A percentile compares a stretch with the other conserved stretches of the same genome.
phyloP scores from a whole-genome alignment of 2,797 vertebrate species.

The Acanthornis magna region DNA sequence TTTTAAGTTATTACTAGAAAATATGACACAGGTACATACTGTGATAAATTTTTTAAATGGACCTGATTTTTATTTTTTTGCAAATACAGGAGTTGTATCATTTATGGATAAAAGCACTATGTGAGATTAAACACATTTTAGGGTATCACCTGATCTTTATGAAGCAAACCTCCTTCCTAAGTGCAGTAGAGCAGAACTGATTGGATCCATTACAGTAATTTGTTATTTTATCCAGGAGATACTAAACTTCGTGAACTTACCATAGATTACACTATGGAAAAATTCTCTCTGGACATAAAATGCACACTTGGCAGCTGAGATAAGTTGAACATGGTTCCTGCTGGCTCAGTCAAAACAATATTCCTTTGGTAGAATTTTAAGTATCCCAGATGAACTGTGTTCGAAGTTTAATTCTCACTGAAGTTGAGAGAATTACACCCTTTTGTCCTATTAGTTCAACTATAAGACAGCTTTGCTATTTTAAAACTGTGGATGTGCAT shows the following conservation, averaged over 20 bases:
- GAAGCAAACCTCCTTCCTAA: neutral
- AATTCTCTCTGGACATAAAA: neutral
- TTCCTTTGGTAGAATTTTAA: neutral
- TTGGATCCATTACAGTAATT: neutral
- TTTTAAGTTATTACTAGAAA: neutral
- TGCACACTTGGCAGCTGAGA: neutral
- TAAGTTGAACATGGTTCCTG: neutral
- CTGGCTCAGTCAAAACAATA: slow-evolving; percentile 9
- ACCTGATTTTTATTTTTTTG: neutral
- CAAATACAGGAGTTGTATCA: neutral
- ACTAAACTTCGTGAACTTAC: neutral
- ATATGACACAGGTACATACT: neutral
- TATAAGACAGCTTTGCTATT: neutral
- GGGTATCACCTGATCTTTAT: neutral
- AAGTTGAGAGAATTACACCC: neutral
- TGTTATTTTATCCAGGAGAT: neutral
- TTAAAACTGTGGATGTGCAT: neutral
- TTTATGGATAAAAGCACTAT: neutral
- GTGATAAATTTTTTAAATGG: neutral
- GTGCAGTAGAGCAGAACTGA: neutral
- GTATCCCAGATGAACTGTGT: neutral
- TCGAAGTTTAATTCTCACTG: neutral
- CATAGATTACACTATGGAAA: neutral
- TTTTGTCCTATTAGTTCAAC: neutral
- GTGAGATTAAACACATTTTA: neutral